phyloP scores from a whole-genome alignment of 35 echinoderm and acorn worm genomes.

The Heliocidaris erythrogramma region DNA sequence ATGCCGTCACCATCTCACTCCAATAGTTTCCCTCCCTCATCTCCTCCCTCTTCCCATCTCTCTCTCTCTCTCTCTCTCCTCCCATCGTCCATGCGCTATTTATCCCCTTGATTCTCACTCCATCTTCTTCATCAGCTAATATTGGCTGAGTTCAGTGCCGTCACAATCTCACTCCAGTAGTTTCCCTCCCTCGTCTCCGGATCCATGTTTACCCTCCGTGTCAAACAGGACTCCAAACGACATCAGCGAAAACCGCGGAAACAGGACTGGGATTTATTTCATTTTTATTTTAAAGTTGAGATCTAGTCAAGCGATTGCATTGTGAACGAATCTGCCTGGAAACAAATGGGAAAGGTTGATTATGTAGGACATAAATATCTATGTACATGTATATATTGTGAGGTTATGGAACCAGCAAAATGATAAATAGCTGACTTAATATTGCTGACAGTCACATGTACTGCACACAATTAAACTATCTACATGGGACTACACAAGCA shows the following conservation, averaged over 20 bases:
- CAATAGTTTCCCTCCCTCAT: background rate
- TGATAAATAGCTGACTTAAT: no score
- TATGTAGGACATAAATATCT: no score
- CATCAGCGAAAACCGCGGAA: background rate
- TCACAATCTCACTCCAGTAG: background rate
- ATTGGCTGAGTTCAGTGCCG: background rate
- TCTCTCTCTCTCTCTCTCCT: slow-evolving; percentile 28
- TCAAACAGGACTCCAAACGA: background rate
- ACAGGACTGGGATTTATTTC: background rate
- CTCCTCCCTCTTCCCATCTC: background rate
- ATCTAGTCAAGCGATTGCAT: no score
- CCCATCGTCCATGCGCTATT: background rate
- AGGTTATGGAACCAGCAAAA: no score
- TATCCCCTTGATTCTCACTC: background rate
- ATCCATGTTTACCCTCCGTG: background rate
- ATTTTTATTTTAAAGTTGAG: no score
- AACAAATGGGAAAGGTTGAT: no score
- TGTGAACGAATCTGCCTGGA: no score
- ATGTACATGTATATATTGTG: no score
- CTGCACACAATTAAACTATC: no score
- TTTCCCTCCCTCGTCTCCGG: background rate
- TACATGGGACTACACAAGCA: no score
- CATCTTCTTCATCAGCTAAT: background rate
- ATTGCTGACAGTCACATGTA: no score
- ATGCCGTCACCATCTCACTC: background rate